Evolutionary conservation across 2,113 vertebrate genomes (phyloP), one percentile per base, ranked within the genome.

Genomic region (Pelvicachromis taeniatus): DNA sequence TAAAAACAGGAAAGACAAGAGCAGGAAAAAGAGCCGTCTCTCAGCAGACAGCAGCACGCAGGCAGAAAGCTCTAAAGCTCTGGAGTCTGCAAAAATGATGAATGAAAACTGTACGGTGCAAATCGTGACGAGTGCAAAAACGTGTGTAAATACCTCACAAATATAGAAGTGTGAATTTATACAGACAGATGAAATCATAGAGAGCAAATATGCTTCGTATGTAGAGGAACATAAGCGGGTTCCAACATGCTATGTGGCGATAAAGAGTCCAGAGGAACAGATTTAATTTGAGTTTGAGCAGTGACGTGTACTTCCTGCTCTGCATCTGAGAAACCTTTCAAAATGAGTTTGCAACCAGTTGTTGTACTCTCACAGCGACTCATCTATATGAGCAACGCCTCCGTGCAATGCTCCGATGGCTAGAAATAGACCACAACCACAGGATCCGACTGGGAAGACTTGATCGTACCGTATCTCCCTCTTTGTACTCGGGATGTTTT

Each of bases 1-100:
- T 61, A 85, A 92, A 94, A 95, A 95, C 92, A 95, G 94, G 93
- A 95, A 92, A 90, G 70, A 89, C n/a, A 8, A 90, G 73, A 85
- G 80, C 87, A 84, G 90, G 90, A 90, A 89, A 87, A 61, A 85
- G 77, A 82, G 78, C 11, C 4, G 8, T 9, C 83, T 82, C 35
- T 56, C 55, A 86, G 55, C 13, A 33, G 77, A 80, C 63, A 59
- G 35, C 23, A 53, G 54, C 48, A 48, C 2, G 33, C 61, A 42
- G 40, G 78, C 23, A 53, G 21, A 59, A 9, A 2, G 58, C 54
- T 83, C 21, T n/a, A 54, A 35, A 54, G 48, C 11, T 31, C 26
- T 19, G 26, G 9, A 6, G 13, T 53, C 31, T 52, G 83, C 31
- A 21, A 58, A 58, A 78, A 52, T 50, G 40, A 61, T 9, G 2